Conservation (phyloP, 2,797 vertebrate genomes). For the Synaphobranchus kaupii region DNA sequence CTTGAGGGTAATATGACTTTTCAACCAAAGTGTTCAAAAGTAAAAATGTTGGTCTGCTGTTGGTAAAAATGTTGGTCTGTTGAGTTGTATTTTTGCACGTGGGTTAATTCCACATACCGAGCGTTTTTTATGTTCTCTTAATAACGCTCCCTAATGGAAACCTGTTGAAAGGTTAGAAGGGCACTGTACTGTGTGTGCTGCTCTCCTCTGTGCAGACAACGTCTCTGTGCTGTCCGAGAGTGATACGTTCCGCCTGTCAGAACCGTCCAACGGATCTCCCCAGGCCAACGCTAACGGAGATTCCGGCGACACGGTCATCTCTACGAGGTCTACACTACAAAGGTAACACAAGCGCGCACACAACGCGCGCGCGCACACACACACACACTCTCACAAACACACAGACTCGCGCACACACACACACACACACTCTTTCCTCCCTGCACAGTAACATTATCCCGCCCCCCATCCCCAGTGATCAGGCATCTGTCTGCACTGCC, state of each 20-base stretch:
- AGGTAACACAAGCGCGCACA: slow-evolving; percentile 68
- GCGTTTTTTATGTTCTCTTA: neutral
- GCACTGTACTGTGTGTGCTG: neutral
- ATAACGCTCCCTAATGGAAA: neutral
- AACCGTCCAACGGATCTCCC: slow-evolving; percentile 60
- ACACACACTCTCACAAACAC: neutral
- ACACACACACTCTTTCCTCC: neutral
- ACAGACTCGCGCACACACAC: no score
- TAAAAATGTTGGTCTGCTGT: neutral
- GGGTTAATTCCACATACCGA: neutral
- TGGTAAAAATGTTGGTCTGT: neutral
- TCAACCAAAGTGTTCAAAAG: no score
- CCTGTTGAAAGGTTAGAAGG: neutral
- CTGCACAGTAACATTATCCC: neutral
- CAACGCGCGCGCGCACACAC: no score
- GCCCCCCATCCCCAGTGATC: neutral
- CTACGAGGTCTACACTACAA: slow-evolving; percentile 82
- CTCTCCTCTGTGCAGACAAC: slow-evolving; percentile 61
- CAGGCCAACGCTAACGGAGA: slow-evolving; percentile 47
- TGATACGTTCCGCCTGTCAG: slow-evolving; percentile 62
- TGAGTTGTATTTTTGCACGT: neutral
- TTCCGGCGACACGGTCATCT: slow-evolving; percentile 52
- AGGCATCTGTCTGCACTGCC: slow-evolving; percentile 20
- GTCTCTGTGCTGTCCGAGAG: slow-evolving; percentile 62
- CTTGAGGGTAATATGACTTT: slow-evolving; percentile 57